Evolutionary conservation across 2,888 invertebrate genomes (phyloP), one percentile per base, ranked within the genome.

Genomic region (Agonopterix subpropinquella): DNA sequence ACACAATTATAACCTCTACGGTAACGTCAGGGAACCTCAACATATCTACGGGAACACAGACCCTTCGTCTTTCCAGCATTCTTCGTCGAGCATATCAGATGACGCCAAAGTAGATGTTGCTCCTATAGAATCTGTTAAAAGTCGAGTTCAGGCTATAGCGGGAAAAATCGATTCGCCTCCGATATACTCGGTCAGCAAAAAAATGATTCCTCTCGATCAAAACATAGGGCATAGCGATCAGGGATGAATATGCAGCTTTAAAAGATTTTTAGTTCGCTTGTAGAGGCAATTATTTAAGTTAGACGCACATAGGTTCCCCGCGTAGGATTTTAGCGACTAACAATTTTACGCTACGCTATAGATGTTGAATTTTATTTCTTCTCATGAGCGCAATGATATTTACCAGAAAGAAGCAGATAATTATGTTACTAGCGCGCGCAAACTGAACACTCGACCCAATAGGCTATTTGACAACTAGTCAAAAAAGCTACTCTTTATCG

Each of bases 31-130:
- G 11, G 84, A 84, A 50, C 80, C 85, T 0, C 80, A 84, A 50
- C 88, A 85, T 49, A 79, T 88, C 11, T 89, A 89, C 56, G 87
- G 88, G 39, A 88, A 89, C 66, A 72, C 81, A 0, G 85, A 88
- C 41, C 61, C 64, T 2, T 67, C 67, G 47, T 61, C 76, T 18
- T 70, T 77, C 50, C 73, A 75, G 53, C 73, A 72, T 41, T 78
- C 77, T 3, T 70, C 73, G 1, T 74, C 68, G 1, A 67, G 69
- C 42, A 64, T 70, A 11, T 58, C 64, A 11, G 88, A 86, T 50
- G 86, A 83, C 43, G 64, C 74, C 0, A 85, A 82, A 64, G 70
- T 85, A 49, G 82, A 87, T 49, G 68, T 74, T 0, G 79, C 80
- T 0, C 83, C 83, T 0, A 66, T 83, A 58, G 87, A 86, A 41